Evolutionary conservation across 2,888 invertebrate genomes (phyloP).

Genomic region (Heliconius ethilla): DNA sequence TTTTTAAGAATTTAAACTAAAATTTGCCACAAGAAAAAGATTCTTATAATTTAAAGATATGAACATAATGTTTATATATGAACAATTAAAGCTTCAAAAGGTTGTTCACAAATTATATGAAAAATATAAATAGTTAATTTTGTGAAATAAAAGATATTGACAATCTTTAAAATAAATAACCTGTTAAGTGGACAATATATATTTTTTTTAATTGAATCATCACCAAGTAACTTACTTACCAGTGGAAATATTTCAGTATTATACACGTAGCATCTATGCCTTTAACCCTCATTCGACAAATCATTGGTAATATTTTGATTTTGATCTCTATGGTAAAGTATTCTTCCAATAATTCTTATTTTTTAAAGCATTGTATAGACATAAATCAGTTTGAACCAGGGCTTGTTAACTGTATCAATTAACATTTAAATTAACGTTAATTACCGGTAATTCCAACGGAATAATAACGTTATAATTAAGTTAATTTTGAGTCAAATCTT

Average conservation of each 20-base stretch:
- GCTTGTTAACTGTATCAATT: too few relatives aligned
- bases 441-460: too few relatives aligned
- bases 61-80: not conserved
- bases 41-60: not conserved
- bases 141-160: constrained; percentile 17
- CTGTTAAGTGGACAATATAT: constrained; percentile 16
- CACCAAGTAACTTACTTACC: constrained; percentile 4
- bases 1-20: constrained; percentile 7
- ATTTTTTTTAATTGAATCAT: not conserved
- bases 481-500: too few relatives aligned
- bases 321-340: not conserved
- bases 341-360: too few relatives aligned
- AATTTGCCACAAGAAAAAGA: constrained; percentile 9
- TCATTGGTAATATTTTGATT: not conserved
- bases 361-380: too few relatives aligned
- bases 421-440: too few relatives aligned
- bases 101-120: constrained; percentile 10
- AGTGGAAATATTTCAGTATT: not conserved
- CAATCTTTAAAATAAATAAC: constrained; percentile 12
- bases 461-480: too few relatives aligned
- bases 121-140: constrained; percentile 13
- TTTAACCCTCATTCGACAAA: not conserved
- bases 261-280: not conserved
- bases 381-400: too few relatives aligned
- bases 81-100: constrained; percentile 5